A percentile compares a stretch with the other conserved stretches of the same genome.
Conservation (phyloP, 2,113 vertebrate genomes). For the Smithornis capensis region DNA sequence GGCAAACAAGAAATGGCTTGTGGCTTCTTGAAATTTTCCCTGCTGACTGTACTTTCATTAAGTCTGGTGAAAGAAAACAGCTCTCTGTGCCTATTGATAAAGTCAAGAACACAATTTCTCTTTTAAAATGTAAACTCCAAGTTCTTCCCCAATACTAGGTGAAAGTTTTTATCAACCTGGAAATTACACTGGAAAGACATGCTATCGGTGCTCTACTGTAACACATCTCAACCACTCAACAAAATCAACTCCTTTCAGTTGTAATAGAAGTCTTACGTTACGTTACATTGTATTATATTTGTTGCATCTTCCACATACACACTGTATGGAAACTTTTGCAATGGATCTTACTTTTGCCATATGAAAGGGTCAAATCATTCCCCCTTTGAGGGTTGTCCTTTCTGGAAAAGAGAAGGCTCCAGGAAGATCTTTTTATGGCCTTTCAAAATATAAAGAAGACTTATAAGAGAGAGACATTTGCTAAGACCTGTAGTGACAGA, state of each 20-base stretch:
- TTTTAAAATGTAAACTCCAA: not conserved
- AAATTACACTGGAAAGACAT: not conserved
- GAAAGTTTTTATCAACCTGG: not conserved
- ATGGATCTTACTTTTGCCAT: not conserved
- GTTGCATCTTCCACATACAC: not conserved
- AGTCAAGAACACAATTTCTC: not conserved
- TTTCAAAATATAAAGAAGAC: not conserved
- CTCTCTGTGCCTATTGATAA: not conserved
- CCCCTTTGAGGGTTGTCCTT: not conserved
- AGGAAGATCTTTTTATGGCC: not conserved
- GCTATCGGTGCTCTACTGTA: not conserved
- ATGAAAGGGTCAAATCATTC: not conserved
- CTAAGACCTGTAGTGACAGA: not conserved
- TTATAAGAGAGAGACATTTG: not conserved
- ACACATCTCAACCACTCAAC: not conserved
- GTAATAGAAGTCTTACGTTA: not conserved
- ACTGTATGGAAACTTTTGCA: not conserved
- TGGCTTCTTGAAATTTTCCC: conserved; percentile 21
- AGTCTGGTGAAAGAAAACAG: not conserved
- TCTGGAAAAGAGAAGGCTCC: not conserved
- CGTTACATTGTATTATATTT: not conserved
- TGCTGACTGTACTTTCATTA: conserved; percentile 3
- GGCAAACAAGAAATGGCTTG: conserved; percentile 37
- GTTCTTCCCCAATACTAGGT: not conserved
- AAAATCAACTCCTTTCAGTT: not conserved